phyloP scores from a whole-genome alignment of 2,888 invertebrate species.

The Hofmannophila pseudospretella region DNA sequence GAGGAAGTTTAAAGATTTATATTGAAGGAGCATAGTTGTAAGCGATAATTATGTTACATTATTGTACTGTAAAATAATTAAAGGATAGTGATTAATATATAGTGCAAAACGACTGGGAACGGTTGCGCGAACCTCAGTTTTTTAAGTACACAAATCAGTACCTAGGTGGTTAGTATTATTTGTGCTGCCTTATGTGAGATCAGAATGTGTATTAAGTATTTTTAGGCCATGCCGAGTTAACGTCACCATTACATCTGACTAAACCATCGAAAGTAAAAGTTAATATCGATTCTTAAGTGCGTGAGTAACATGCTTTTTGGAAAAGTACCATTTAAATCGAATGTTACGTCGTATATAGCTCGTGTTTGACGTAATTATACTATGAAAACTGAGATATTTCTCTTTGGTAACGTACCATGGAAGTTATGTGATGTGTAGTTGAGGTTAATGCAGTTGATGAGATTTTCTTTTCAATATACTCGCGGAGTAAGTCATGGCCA shows the following conservation, averaged over 20 bases:
- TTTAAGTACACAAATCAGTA: slow-evolving; percentile 10
- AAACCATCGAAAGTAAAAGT: slow-evolving; percentile 19
- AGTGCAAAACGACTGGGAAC: slow-evolving; percentile 76
- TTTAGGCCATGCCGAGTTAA: slow-evolving; percentile 12
- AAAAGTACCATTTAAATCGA: slow-evolving; percentile 3
- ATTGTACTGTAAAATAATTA: slow-evolving; percentile 60
- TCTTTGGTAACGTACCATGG: too few relatives aligned
- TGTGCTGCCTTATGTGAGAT: slow-evolving; percentile 35
- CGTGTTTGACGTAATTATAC: slow-evolving; percentile 2
- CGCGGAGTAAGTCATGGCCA: slow-evolving; percentile 25
- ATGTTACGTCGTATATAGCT: slow-evolving; percentile 4
- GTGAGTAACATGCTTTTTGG: slow-evolving; percentile 4
- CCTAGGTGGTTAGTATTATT: slow-evolving; percentile 34
- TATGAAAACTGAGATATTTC: slow-evolving; percentile 2
- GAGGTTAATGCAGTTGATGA: slow-evolving; percentile 4
- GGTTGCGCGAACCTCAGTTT: slow-evolving; percentile 48
- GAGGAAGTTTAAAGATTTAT: slow-evolving; percentile 50
- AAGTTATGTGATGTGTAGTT: slow-evolving; percentile 1
- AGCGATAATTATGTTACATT: slow-evolving; percentile 67
- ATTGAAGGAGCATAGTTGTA: slow-evolving; percentile 57
- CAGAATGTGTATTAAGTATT: slow-evolving; percentile 19
- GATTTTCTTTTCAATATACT: slow-evolving; percentile 1
- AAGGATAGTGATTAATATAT: slow-evolving; percentile 60
- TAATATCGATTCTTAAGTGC: slow-evolving; percentile 1
- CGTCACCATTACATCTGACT: slow-evolving; percentile 8